Conservation (phyloP, 2,797 vertebrate genomes). For the Aselliscus stoliczkanus region DNA sequence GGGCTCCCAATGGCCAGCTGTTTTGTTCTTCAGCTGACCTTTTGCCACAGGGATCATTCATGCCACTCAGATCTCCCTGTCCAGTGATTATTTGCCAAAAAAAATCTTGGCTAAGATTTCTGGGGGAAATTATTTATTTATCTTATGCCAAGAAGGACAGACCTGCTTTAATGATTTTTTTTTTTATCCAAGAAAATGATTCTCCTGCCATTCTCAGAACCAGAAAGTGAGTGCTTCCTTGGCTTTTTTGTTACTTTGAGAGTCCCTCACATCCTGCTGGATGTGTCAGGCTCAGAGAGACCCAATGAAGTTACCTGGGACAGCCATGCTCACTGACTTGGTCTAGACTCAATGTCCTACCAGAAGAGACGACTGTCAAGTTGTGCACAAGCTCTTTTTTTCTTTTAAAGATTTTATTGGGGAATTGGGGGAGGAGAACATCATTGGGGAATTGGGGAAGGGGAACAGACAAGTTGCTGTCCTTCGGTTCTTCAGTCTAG, state of each 20-base stretch:
- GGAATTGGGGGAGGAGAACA: too few relatives aligned
- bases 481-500: too few relatives aligned
- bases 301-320: too few relatives aligned
- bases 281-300: not conserved
- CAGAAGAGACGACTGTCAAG: rapidly evolving
- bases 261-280: rapidly evolving
- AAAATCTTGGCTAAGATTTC: not conserved
- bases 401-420: too few relatives aligned
- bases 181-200: not conserved
- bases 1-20: not conserved
- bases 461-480: too few relatives aligned
- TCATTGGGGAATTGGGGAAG: too few relatives aligned
- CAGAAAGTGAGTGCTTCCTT: not conserved
- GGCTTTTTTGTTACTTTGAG: not conserved
- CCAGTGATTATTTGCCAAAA: not conserved
- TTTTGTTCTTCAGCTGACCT: not conserved
- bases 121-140: not conserved
- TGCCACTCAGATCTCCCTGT: not conserved
- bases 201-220: not conserved
- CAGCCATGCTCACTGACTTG: not conserved
- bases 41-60: not conserved
- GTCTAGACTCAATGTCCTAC: not conserved
- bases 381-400: rapidly evolving
- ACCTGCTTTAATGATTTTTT: not conserved
- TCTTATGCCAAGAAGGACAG: not conserved